A percentile compares a stretch with the other conserved stretches of the same genome.
Conservation (phyloP, 2,113 vertebrate genomes). For the Rallus limicola region DNA sequence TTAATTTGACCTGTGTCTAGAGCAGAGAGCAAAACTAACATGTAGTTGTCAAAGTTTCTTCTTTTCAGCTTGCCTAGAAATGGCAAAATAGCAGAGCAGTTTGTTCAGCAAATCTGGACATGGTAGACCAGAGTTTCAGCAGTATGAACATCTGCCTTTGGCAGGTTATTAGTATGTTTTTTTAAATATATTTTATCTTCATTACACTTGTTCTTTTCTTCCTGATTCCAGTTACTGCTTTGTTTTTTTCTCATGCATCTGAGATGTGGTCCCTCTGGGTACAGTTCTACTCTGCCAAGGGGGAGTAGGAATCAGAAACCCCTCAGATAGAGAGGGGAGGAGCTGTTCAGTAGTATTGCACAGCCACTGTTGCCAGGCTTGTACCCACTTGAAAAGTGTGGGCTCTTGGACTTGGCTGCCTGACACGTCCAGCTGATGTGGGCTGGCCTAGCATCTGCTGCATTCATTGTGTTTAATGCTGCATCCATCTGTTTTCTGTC, state of each 20-base stretch:
- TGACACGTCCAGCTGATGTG: constrained; percentile 81
- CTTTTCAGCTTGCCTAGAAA: constrained; percentile 19
- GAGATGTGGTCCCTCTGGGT: neutral
- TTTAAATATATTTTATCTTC: constrained; percentile 4
- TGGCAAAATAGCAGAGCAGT: constrained; percentile 36
- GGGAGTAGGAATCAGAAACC: constrained; percentile 56
- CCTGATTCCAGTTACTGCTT: neutral
- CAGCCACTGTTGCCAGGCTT: constrained; percentile 66
- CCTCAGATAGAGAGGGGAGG: constrained; percentile 33
- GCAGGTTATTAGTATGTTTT: neutral
- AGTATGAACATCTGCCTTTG: constrained; percentile 33
- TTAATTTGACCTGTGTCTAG: neutral
- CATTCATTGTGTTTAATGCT: constrained; percentile 88
- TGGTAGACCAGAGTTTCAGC: constrained; percentile 24
- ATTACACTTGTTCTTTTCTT: neutral
- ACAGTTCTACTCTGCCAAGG: neutral
- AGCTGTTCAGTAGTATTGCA: constrained; percentile 50
- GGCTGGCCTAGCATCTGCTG: constrained; percentile 88
- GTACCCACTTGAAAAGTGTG: constrained; percentile 78
- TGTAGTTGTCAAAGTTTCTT: neutral
- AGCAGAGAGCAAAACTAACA: neutral
- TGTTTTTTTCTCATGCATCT: neutral
- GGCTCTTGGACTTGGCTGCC: constrained; percentile 78
- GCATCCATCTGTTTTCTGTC: constrained; percentile 91
- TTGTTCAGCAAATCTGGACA: constrained; percentile 58